Conservation (phyloP, 2,888 invertebrate genomes). For the Drosophila colorata region DNA sequence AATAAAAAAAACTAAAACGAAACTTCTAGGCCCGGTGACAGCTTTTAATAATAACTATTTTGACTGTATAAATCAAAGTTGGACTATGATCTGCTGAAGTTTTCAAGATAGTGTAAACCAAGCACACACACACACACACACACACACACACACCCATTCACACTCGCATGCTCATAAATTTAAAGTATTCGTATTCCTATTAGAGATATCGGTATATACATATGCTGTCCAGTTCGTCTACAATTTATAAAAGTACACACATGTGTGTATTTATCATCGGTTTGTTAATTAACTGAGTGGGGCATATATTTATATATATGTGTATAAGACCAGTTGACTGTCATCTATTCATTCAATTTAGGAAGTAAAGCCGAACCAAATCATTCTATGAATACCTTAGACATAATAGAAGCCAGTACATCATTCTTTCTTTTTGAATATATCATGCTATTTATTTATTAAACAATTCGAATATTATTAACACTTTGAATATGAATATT, state of each 20-base stretch:
- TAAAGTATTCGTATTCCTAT: neutral
- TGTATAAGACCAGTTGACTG: neutral
- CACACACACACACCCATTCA: neutral
- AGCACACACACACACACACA: constrained; percentile 1
- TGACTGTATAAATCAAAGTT: constrained; percentile 18
- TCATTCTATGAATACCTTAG: neutral
- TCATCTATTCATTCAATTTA: neutral
- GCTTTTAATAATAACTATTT: constrained; percentile 29
- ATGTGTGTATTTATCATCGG: constrained; percentile 18
- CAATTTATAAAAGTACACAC: neutral
- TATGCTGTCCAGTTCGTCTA: neutral
- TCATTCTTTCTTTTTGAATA: constrained; percentile 5
- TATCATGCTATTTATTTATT: constrained; percentile 72
- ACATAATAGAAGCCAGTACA: constrained; percentile 8
- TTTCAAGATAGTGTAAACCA: constrained; percentile 13
- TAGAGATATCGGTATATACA: constrained; percentile 3
- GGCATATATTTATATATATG: neutral
- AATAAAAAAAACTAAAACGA: constrained; percentile 4
- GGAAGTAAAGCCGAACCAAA: neutral
- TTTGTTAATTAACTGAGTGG: constrained; percentile 28
- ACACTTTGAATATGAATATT: constrained; percentile 75
- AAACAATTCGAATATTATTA: constrained; percentile 79
- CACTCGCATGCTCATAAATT: neutral
- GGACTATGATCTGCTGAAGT: constrained; percentile 44
- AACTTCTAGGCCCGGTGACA: constrained; percentile 42